Evolutionary conservation across 2,797 vertebrate genomes (phyloP).

Genomic region (Distichodus sexfasciatus): DNA sequence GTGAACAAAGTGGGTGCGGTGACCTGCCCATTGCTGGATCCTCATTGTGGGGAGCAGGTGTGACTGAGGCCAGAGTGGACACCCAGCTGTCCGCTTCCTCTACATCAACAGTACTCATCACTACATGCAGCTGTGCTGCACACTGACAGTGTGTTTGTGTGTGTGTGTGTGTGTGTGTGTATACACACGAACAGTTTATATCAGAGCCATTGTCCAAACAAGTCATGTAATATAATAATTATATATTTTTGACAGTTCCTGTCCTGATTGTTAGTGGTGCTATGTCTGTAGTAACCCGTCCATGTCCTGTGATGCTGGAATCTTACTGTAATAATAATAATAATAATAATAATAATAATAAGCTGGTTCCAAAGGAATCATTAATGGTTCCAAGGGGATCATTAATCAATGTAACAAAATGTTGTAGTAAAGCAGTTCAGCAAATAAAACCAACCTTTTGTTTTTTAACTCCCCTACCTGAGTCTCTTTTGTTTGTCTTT

Average conservation of each 20-base stretch:
- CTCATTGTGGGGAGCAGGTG: constrained; percentile 35
- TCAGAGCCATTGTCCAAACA: background rate
- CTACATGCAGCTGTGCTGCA: background rate
- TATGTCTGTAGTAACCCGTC: background rate
- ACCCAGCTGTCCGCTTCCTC: constrained; percentile 19
- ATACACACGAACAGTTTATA: background rate
- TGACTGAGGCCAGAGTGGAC: constrained; percentile 25
- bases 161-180: background rate
- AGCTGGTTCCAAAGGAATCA: background rate
- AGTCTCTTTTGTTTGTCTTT: constrained; percentile 58
- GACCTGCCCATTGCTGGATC: constrained; percentile 38
- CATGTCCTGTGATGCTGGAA: background rate
- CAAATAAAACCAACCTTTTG: constrained; percentile 48
- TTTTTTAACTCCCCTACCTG: constrained; percentile 59
- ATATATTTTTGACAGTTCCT: background rate
- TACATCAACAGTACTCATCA: constrained; percentile 9
- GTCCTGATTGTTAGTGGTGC: background rate
- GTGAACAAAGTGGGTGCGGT: constrained; percentile 25
- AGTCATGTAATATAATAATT: background rate
- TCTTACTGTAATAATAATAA: background rate
- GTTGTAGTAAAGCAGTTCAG: constrained; percentile 47
- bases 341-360: background rate
- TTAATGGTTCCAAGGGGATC: background rate
- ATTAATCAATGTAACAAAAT: constrained; percentile 47
- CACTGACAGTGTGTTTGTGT: background rate